Base-by-base conservation (phyloP, 2,888 invertebrate genomes). In the Scotopteryx bipunctaria region DNA sequence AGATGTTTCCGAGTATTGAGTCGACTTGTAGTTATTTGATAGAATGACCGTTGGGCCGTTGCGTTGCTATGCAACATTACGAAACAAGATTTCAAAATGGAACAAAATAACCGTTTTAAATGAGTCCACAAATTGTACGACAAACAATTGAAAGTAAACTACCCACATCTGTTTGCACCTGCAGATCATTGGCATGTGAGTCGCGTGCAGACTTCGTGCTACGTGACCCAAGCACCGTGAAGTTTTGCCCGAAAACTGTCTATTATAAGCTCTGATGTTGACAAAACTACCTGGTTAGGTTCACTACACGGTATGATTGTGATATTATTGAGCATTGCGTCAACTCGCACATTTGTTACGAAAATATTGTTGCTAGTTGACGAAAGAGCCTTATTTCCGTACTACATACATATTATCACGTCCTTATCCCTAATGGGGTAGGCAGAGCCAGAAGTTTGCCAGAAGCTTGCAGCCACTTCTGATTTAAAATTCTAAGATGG, bases 111-210 rank as follows among this genome's bases (percentile, higher is more conserved):
- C 16, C 13, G 27, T 40, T 16, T 13, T 13, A 38, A 50, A 38
- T 38, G 19, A 43, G 11, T 32, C 44, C 48, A 38, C 40, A 43
- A 54, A 54, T 38, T 17, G 35, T 25, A 17, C 31, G 9, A 33
- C 36, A 47, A 47, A 53, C 41, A 54, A 48, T 48, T 48, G 48
- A 56, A 50, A 47, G 29, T 53, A 48, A 44, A 47, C 49, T 48
- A 54, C 40, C 47, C 23, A 44, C 43, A 48, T 44, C 33, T 47
- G 40, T 55, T 50, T 55, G 45, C 56, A 61, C 60, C 60, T 60
- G 58, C 51, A 41, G 16, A 57, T 54, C 52, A 63, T 65, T 55
- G 56, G 51, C 46, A 61, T 65, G 59, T 63, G 16, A 45, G 54
- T 61, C 59, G 60, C 63, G 61, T 61, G 57, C 50, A 38, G 23